These are phyloP conservation scores for Harmothoe impar DNA, from an alignment of 2,888 invertebrate species.

Conservation along the genomic window DNA sequence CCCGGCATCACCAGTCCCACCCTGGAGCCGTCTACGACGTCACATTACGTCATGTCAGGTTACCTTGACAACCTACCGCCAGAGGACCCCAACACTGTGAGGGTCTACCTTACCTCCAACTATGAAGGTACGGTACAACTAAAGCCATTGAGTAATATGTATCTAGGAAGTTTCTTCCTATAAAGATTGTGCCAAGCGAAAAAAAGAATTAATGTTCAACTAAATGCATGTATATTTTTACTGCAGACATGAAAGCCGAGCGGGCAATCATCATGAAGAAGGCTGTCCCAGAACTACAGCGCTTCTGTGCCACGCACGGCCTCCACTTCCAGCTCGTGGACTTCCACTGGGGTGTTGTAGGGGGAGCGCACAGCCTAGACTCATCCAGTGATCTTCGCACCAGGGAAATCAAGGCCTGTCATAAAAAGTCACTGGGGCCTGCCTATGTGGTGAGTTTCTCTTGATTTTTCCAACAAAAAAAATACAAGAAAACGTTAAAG, in stretches of 20 bases:
- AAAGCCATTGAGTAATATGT: neutral
- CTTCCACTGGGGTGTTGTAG: constrained; percentile 64
- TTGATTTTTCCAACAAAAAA: neutral
- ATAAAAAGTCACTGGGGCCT: constrained; percentile 67
- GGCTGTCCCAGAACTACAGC: constrained; percentile 66
- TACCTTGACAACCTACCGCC: constrained; percentile 56
- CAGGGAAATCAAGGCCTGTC: constrained; percentile 66
- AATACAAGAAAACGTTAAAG: neutral
- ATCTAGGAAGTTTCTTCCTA: neutral
- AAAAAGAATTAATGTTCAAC: neutral
- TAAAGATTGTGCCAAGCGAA: neutral
- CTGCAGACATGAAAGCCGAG: constrained; percentile 68
- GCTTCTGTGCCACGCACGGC: constrained; percentile 64
- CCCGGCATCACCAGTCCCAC: constrained; percentile 49
- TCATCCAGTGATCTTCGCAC: constrained; percentile 13
- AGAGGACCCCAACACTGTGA: constrained; percentile 50
- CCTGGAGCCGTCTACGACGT: constrained; percentile 43
- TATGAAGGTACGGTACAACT: constrained; percentile 52
- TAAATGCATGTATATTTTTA: neutral
- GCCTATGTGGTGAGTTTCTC: constrained; percentile 67
- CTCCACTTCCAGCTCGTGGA: constrained; percentile 69
- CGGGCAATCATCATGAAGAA: constrained; percentile 62
- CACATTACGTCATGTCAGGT: constrained; percentile 62
- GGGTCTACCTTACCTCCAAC: constrained; percentile 66
- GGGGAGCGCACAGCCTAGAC: neutral